Conservation (phyloP, 2,113 vertebrate genomes). For the Neoarius graeffei region DNA sequence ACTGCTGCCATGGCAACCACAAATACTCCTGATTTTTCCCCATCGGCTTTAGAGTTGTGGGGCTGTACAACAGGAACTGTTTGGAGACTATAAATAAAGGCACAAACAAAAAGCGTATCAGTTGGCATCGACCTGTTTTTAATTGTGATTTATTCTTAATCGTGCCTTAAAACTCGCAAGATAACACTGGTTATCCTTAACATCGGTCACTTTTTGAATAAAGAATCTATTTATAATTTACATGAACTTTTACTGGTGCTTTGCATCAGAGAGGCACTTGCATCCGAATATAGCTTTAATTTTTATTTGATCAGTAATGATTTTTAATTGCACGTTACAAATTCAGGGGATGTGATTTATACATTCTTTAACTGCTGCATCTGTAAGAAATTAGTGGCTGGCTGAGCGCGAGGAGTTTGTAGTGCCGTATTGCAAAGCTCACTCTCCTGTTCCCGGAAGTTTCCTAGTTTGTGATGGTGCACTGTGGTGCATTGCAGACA, state of each 20-base stretch:
- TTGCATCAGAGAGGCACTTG: slow-evolving; percentile 55
- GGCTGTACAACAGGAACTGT: slow-evolving; percentile 1
- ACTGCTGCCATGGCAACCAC: slow-evolving; percentile 71
- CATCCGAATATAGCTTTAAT: slow-evolving; percentile 59
- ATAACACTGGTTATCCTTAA: slow-evolving; percentile 51
- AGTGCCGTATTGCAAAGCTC: slow-evolving; percentile 55
- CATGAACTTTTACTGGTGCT: slow-evolving; percentile 55
- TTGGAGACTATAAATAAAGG: slow-evolving; percentile 44
- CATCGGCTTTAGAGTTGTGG: slow-evolving; percentile 35
- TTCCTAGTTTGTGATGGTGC: slow-evolving; percentile 57
- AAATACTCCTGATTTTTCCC: slow-evolving; percentile 57
- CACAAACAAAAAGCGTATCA: slow-evolving; percentile 48
- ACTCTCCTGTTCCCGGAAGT: slow-evolving; percentile 62
- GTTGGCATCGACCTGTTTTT: slow-evolving; percentile 53
- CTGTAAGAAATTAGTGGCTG: slow-evolving; percentile 66
- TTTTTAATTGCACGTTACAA: slow-evolving; percentile 72
- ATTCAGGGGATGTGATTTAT: slow-evolving; percentile 67
- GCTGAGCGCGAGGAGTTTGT: slow-evolving; percentile 56
- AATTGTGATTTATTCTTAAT: slow-evolving; percentile 54
- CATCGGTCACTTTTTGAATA: slow-evolving; percentile 56
- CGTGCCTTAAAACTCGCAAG: slow-evolving; percentile 43
- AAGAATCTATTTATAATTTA: slow-evolving; percentile 59
- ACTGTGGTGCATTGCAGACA: slow-evolving; percentile 59
- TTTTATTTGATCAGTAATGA: slow-evolving; percentile 79
- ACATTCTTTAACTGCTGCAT: slow-evolving; percentile 70